phyloP scores from a whole-genome alignment of 2,888 invertebrate genomes.

The Euplexia lucipara region DNA sequence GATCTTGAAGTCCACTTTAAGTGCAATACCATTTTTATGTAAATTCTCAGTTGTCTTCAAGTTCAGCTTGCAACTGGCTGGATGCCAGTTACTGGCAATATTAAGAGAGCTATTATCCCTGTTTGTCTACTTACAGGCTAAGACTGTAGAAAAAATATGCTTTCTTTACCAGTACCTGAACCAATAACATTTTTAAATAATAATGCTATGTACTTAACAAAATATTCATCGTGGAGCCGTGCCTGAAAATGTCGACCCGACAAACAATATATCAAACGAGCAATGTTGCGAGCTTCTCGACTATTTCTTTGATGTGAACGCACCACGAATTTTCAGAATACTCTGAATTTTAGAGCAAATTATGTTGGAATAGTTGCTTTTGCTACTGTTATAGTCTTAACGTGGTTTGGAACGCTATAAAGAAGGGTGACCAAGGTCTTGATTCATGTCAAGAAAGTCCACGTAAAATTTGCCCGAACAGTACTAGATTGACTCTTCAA shows the following conservation, averaged over 20 bases:
- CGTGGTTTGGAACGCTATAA: constrained; percentile 65
- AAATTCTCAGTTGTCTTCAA: no score
- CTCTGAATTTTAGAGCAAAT: constrained; percentile 81
- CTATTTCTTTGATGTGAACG: constrained; percentile 85
- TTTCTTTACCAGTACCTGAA: constrained; percentile 6
- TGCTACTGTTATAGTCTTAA: constrained; percentile 69
- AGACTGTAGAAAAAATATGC: not conserved
- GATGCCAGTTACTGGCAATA: no score
- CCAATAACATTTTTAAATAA: constrained; percentile 46
- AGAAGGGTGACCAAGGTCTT: constrained; percentile 54
- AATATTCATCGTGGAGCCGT: constrained; percentile 61
- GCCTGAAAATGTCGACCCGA: constrained; percentile 63
- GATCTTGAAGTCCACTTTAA: no score
- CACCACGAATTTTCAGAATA: constrained; percentile 81
- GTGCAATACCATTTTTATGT: no score
- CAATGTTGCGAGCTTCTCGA: constrained; percentile 64
- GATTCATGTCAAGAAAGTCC: constrained; percentile 2
- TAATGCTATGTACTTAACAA: constrained; percentile 61
- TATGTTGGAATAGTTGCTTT: constrained; percentile 84
- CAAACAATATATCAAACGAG: constrained; percentile 72
- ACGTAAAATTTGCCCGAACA: not conserved
- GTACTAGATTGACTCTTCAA: no score
- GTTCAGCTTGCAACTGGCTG: no score
- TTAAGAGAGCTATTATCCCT: not conserved
- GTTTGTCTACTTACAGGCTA: not conserved